phyloP scores from a whole-genome alignment of 2,888 invertebrate species.

The Campoplex nolae region DNA sequence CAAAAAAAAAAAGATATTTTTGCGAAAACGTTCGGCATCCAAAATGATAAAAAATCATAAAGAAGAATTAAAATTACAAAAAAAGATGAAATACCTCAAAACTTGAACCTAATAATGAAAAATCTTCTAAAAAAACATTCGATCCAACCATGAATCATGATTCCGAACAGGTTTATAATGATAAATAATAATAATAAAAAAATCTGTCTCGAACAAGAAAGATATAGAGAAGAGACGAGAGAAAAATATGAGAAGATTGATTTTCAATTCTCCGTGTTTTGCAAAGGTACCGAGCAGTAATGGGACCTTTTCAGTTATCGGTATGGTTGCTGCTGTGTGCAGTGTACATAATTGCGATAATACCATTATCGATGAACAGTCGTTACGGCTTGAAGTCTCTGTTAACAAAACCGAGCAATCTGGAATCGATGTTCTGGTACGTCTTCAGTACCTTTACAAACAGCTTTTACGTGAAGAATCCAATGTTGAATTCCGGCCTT shows the following conservation, averaged over 20 bases:
- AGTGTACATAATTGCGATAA: conserved; percentile 90
- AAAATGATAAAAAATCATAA: background rate
- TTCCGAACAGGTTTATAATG: background rate
- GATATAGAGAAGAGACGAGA: background rate
- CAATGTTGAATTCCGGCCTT: conserved; percentile 88
- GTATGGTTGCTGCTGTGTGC: conserved; percentile 91
- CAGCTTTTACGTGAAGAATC: conserved; percentile 87
- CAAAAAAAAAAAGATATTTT: no score
- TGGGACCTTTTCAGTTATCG: conserved; percentile 93
- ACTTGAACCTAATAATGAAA: background rate
- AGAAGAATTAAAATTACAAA: background rate
- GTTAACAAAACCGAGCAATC: conserved; percentile 89
- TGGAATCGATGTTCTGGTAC: conserved; percentile 95
- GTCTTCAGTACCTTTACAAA: conserved; percentile 95
- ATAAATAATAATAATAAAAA: background rate
- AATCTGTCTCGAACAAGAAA: background rate
- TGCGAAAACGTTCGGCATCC: background rate
- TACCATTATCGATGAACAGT: conserved; percentile 90
- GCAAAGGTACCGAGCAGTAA: conserved; percentile 91
- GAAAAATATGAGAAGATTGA: conserved; percentile 2
- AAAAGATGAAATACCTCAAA: background rate
- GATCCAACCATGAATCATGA: background rate
- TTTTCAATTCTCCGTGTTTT: conserved; percentile 26
- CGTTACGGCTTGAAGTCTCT: conserved; percentile 90
- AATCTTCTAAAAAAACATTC: background rate